Evolutionary conservation across 1,140 invertebrate genomes (phyloP).

Genomic region (Leptinotarsa texana): DNA sequence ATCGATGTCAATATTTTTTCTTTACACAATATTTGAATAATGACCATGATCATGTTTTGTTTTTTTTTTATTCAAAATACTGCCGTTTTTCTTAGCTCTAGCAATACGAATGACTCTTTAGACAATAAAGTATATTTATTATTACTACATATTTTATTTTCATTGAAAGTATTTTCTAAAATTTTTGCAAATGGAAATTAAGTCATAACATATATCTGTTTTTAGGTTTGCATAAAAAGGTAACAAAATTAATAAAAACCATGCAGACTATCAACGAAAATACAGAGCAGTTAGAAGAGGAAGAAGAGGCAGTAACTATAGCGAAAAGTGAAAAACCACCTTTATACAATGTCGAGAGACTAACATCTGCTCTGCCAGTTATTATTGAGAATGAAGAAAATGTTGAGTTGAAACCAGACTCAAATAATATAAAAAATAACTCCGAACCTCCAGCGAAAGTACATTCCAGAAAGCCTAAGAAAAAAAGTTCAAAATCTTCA

Average conservation of each 20-base stretch:
- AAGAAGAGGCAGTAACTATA: conserved; percentile 26
- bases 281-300: conserved; percentile 30
- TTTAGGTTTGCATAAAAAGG: conserved; percentile 16
- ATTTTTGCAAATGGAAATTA: no score
- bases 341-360: neutral
- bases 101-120: no score
- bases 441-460: conserved; percentile 16
- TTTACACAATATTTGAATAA: no score
- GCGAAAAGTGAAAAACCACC: neutral
- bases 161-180: neutral
- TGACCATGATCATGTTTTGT: no score
- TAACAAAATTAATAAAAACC: conserved; percentile 33
- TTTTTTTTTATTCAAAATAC: no score
- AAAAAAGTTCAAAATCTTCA: conserved; percentile 24
- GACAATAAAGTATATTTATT: no score
- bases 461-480: conserved; percentile 27
- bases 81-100: no score
- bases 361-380: conserved; percentile 30
- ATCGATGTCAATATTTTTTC: no score
- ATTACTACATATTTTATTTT: neutral
- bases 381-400: conserved; percentile 43
- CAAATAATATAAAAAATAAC: neutral
- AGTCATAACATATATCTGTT: neutral
- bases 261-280: conserved; percentile 45
- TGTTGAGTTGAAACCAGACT: conserved; percentile 5